phyloP scores from a whole-genome alignment of 2,113 vertebrate genomes.

The Oreochromis spilurus region DNA sequence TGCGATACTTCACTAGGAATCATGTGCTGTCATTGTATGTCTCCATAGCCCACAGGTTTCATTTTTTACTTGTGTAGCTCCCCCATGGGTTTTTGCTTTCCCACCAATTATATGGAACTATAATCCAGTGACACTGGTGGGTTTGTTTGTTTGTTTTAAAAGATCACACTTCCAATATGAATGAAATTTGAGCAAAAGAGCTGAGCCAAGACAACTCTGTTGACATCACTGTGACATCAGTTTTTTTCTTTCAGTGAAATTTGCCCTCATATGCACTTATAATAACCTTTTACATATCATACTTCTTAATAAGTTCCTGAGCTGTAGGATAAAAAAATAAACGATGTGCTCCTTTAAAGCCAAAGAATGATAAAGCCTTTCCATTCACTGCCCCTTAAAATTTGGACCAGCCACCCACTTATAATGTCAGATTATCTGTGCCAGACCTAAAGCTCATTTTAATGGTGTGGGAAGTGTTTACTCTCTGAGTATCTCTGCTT shows the following conservation, averaged over 20 bases:
- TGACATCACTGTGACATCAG: background rate
- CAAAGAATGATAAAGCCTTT: background rate
- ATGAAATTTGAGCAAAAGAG: background rate
- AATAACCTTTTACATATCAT: background rate
- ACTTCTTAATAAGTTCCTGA: background rate
- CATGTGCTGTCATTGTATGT: background rate
- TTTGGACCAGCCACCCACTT: background rate
- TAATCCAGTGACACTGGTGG: background rate
- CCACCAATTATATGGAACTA: background rate
- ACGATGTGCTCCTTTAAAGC: background rate
- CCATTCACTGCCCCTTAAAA: background rate
- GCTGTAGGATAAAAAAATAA: background rate
- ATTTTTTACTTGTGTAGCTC: background rate
- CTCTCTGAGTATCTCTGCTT: background rate
- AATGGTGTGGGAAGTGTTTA: background rate
- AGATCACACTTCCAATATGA: background rate
- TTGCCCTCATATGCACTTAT: background rate
- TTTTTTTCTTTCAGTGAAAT: background rate
- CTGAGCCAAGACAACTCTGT: background rate
- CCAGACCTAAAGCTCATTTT: background rate
- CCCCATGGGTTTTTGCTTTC: background rate
- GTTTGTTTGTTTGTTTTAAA: background rate
- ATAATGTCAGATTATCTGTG: background rate
- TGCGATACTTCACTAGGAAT: background rate
- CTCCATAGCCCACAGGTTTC: background rate